Evolutionary conservation across 2,113 vertebrate species (phyloP).

Genomic region (Myrmophylax atrothorax): DNA sequence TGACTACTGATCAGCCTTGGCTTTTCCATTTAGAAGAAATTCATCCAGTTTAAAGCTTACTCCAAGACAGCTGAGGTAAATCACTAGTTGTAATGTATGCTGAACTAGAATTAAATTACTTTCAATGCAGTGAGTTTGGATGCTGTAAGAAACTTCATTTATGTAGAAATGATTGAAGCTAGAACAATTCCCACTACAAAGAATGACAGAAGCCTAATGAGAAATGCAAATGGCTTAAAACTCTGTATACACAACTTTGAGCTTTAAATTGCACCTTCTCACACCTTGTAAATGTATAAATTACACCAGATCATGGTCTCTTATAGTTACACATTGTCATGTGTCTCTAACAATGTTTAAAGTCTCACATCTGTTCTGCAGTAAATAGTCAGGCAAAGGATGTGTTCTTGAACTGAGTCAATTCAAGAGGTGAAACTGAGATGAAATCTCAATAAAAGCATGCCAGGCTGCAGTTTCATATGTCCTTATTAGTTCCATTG

Average conservation of each 20-base stretch:
- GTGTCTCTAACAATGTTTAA: background rate
- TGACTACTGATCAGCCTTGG: background rate
- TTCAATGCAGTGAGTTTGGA: background rate
- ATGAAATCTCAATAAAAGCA: background rate
- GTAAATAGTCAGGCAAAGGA: background rate
- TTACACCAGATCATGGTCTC: background rate
- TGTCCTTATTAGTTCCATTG: background rate
- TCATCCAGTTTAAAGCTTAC: background rate
- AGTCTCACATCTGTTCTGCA: background rate
- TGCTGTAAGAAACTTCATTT: background rate
- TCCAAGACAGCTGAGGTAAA: background rate
- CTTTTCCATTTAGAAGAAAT: background rate
- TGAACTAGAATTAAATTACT: background rate
- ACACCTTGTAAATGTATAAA: background rate
- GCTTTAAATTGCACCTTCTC: background rate
- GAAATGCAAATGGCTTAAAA: background rate
- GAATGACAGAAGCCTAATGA: background rate
- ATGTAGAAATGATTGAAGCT: background rate
- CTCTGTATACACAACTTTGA: background rate
- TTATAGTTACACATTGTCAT: background rate
- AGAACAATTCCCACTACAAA: background rate
- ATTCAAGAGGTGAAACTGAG: background rate
- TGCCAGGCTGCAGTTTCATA: background rate
- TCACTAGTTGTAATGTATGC: background rate
- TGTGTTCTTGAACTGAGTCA: background rate